Evolutionary conservation across 2,888 invertebrate species (phyloP), one percentile per base, ranked within the genome.

Genomic region (Nemapogon koenigi): DNA sequence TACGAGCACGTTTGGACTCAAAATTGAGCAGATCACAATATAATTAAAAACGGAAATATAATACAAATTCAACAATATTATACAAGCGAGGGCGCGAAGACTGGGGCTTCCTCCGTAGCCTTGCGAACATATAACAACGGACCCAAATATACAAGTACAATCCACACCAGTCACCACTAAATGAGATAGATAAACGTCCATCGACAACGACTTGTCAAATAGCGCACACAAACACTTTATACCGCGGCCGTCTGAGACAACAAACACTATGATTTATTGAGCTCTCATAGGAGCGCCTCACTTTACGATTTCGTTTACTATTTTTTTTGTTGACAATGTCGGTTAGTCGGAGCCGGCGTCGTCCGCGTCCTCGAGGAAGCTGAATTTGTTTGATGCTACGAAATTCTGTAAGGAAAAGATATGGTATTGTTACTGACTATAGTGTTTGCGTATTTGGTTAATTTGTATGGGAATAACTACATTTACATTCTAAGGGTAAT

Each of bases 381-480:
- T 85, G 82, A 87, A 91, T 81, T 89, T 89, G 65, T 90, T 91
- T 57, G 86, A 84, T 57, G 84, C 86, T 62, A 86, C 84, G 57
- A 89, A 87, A 72, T 87, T 87, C 84, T 88, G 76, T 2, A 81
- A 81, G 48, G 45, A 47, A n/a, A n/a, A n/a, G n/a, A n/a, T n/a
- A n/a, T n/a, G n/a, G n/a, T n/a, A n/a, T n/a, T n/a, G n/a, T n/a
- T n/a, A n/a, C n/a, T n/a, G n/a, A n/a, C n/a, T n/a, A n/a, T n/a
- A n/a, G n/a, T n/a, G n/a, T n/a, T n/a, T n/a, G n/a, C n/a, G n/a
- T n/a, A n/a, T n/a, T n/a, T n/a, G n/a, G n/a, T n/a, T n/a, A n/a
- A n/a, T n/a, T n/a, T n/a, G n/a, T n/a, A n/a, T n/a, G n/a, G n/a
- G n/a, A n/a, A n/a, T n/a, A n/a, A n/a, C n/a, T n/a, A n/a, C n/a